Percentiles rank a stretch among this genome's conserved stretches.
phyloP scores from a whole-genome alignment of 1,140 invertebrate genomes.

The Stegodyphus mimosarum region DNA sequence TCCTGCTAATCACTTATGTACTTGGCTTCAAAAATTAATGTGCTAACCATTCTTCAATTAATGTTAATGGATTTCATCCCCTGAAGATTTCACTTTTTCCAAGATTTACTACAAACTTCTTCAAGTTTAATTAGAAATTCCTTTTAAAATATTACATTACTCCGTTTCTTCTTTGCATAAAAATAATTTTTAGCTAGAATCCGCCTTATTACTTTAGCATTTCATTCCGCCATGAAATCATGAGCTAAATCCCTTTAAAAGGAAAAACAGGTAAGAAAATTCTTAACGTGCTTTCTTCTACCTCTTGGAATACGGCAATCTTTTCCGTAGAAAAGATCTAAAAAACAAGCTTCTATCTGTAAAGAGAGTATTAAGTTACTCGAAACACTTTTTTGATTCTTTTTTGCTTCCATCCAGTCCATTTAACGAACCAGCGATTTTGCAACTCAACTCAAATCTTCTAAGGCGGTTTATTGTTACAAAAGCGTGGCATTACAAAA shows the following conservation, averaged over 20 bases:
- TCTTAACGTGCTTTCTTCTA: neutral
- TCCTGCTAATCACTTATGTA: too few relatives aligned
- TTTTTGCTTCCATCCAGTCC: neutral
- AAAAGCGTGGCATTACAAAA: neutral
- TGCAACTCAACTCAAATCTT: neutral
- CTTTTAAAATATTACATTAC: neutral
- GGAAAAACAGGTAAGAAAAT: neutral
- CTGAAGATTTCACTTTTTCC: neutral
- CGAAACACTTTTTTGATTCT: neutral
- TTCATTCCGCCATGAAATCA: too few relatives aligned
- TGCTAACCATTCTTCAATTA: neutral
- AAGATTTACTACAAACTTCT: neutral
- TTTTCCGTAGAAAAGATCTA: conserved; percentile 1
- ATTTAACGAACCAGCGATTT: neutral
- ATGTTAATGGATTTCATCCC: neutral
- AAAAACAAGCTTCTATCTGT: neutral
- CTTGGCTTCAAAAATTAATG: too few relatives aligned
- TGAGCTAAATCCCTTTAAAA: neutral
- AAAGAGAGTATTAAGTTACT: conserved; percentile 14
- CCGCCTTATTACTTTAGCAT: too few relatives aligned
- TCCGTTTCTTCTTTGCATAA: neutral
- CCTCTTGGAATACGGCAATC: conserved; percentile 40
- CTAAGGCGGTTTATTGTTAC: conserved; percentile 9
- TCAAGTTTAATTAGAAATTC: neutral
- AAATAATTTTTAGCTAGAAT: neutral